A percentile compares a stretch with the other conserved stretches of the same genome.
These are phyloP conservation scores for Bibio marci DNA, from an alignment of 2,888 invertebrate genomes.

Conservation along the genomic window DNA sequence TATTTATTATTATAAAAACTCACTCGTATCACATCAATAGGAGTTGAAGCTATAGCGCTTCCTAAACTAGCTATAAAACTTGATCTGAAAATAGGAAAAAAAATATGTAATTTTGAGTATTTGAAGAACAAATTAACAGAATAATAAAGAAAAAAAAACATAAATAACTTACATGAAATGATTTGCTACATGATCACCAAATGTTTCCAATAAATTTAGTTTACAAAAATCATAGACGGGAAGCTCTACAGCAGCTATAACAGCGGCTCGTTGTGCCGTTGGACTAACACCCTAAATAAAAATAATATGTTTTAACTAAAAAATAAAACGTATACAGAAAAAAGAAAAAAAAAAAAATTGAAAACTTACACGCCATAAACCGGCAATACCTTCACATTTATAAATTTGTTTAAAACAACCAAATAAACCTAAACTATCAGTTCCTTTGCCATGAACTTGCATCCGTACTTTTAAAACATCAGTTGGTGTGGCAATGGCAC, in stretches of 20 bases:
- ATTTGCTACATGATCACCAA: slow-evolving; percentile 68
- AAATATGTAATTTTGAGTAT: not conserved
- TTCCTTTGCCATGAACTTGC: slow-evolving; percentile 52
- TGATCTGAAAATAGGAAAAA: slow-evolving; percentile 39
- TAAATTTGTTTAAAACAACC: slow-evolving; percentile 73
- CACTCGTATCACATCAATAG: slow-evolving; percentile 84
- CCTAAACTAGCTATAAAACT: slow-evolving; percentile 83
- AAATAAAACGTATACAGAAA: slow-evolving; percentile 1
- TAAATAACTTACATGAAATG: slow-evolving; percentile 57
- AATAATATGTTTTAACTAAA: slow-evolving; percentile 1
- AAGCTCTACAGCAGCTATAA: slow-evolving; percentile 86
- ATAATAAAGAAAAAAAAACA: slow-evolving; percentile 3
- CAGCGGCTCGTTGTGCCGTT: slow-evolving; percentile 82
- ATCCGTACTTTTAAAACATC: slow-evolving; percentile 92
- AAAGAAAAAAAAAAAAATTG: slow-evolving; percentile 1
- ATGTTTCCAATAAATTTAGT: slow-evolving; percentile 43
- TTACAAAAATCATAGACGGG: slow-evolving; percentile 88
- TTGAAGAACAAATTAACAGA: not conserved
- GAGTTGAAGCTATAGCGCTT: slow-evolving; percentile 85
- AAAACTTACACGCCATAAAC: slow-evolving; percentile 62
- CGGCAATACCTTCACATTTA: slow-evolving; percentile 62
- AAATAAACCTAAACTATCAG: slow-evolving; percentile 40
- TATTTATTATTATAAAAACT: slow-evolving; percentile 18
- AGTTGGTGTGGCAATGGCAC: slow-evolving; percentile 91
- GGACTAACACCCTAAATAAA: slow-evolving; percentile 66